These are phyloP conservation scores for Amniataba percoides DNA, from an alignment of 2,797 vertebrate genomes.

Conservation along the genomic window DNA sequence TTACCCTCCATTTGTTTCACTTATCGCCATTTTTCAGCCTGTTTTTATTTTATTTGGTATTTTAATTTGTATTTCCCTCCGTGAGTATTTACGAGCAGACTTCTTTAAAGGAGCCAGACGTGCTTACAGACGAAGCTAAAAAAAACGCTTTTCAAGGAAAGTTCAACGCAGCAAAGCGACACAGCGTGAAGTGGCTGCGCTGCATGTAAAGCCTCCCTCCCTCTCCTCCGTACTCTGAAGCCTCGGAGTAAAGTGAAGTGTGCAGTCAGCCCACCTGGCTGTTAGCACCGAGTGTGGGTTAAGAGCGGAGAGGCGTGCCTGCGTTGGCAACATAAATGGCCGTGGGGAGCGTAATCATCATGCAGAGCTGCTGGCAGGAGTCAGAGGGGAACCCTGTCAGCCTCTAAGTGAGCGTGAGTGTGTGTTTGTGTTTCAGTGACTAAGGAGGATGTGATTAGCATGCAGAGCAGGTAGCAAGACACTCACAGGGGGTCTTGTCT, in stretches of 20 bases:
- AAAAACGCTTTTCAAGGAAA: not conserved
- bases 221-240: slow-evolving; percentile 13
- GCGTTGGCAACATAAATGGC: not conserved
- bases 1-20: not conserved
- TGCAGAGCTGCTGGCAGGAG: slow-evolving; percentile 30
- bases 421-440: slow-evolving; percentile 23
- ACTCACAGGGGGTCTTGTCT: slow-evolving; percentile 42
- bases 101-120: not conserved
- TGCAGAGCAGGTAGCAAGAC: slow-evolving; percentile 10
- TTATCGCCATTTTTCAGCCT: not conserved
- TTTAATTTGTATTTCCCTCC: not conserved
- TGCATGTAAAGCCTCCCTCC: slow-evolving; percentile 10
- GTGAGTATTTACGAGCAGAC: too few relatives aligned
- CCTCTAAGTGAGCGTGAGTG: slow-evolving; percentile 7
- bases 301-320: slow-evolving; percentile 18
- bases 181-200: not conserved
- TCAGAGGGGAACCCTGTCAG: slow-evolving; percentile 23
- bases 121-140: not conserved
- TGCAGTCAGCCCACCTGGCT: slow-evolving; percentile 7
- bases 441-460: slow-evolving; percentile 18
- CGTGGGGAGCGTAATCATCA: slow-evolving; percentile 30
- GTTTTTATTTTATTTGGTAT: not conserved
- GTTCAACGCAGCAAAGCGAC: slow-evolving; percentile 1
- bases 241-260: slow-evolving; percentile 12
- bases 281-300: not conserved